A percentile compares a stretch with the other conserved stretches of the same genome.
Evolutionary conservation across 2,888 invertebrate species (phyloP).

Genomic region (Serripes groenlandicus): DNA sequence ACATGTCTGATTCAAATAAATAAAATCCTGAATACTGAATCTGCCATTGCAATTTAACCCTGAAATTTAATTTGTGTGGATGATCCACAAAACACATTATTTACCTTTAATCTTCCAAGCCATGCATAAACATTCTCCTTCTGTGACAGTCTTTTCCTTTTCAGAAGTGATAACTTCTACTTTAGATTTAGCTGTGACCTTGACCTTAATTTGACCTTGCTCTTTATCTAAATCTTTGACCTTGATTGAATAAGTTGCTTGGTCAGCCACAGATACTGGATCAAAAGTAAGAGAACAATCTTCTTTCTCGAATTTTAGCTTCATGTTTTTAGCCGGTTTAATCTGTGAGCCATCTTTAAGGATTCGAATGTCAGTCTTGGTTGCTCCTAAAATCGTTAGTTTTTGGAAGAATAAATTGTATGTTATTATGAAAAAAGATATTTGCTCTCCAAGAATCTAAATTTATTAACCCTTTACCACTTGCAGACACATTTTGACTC

Average conservation of each 20-base stretch:
- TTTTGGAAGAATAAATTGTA: no score
- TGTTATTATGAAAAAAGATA: no score
- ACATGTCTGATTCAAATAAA: no score
- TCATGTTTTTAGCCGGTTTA: slow-evolving; percentile 8
- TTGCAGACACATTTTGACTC: not conserved
- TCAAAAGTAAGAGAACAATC: slow-evolving; percentile 28
- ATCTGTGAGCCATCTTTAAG: slow-evolving; percentile 39
- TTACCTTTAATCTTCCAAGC: slow-evolving; percentile 22
- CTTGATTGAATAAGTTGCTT: slow-evolving; percentile 37
- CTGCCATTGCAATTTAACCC: no score
- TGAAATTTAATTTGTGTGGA: no score
- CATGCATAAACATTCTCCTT: slow-evolving; percentile 16
- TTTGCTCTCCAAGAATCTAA: no score
- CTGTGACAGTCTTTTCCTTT: slow-evolving; percentile 6
- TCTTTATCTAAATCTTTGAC: slow-evolving; percentile 17
- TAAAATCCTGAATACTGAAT: no score
- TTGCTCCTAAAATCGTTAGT: slow-evolving; percentile 10
- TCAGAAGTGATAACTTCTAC: slow-evolving; percentile 11
- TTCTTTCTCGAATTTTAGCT: slow-evolving; percentile 8
- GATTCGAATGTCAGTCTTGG: not conserved
- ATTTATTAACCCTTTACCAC: no score
- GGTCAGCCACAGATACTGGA: slow-evolving; percentile 23
- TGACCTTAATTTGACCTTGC: slow-evolving; percentile 10
- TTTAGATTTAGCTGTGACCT: not conserved
- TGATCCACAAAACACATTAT: not conserved